Evolutionary conservation across 1,140 invertebrate species (phyloP).

Genomic region (Ylistrum balloti): DNA sequence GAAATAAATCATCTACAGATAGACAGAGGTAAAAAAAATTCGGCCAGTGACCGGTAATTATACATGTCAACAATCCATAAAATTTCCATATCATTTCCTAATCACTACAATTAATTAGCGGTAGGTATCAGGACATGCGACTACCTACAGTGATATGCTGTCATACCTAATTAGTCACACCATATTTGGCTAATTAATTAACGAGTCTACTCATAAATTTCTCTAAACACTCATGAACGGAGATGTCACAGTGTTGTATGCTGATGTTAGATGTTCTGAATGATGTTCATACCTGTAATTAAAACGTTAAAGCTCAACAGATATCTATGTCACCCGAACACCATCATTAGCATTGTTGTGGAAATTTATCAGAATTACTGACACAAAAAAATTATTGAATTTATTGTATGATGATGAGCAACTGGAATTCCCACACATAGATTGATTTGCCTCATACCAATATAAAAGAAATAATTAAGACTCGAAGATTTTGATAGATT

Average conservation of each 20-base stretch:
- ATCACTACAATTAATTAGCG: conserved; percentile 5
- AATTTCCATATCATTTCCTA: neutral
- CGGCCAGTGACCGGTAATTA: conserved; percentile 37
- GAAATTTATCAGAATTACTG: neutral
- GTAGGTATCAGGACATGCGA: neutral
- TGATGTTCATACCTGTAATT: neutral
- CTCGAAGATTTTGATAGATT: neutral
- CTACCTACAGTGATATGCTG: conserved; percentile 2
- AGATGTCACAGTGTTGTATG: neutral
- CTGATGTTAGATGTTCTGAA: neutral
- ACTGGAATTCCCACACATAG: neutral
- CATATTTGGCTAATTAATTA: neutral
- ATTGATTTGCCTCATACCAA: neutral
- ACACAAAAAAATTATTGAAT: neutral
- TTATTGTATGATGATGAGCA: neutral
- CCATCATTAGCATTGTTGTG: neutral
- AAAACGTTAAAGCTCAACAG: neutral
- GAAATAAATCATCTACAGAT: neutral
- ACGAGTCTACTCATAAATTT: neutral
- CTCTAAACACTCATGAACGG: neutral
- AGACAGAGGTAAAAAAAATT: neutral
- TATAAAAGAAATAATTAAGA: conserved; percentile 1
- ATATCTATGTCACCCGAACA: neutral
- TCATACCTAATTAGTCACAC: conserved; percentile 38
- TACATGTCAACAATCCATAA: neutral